phyloP scores from a whole-genome alignment of 2,888 invertebrate species.

The Platycnemis pennipes region DNA sequence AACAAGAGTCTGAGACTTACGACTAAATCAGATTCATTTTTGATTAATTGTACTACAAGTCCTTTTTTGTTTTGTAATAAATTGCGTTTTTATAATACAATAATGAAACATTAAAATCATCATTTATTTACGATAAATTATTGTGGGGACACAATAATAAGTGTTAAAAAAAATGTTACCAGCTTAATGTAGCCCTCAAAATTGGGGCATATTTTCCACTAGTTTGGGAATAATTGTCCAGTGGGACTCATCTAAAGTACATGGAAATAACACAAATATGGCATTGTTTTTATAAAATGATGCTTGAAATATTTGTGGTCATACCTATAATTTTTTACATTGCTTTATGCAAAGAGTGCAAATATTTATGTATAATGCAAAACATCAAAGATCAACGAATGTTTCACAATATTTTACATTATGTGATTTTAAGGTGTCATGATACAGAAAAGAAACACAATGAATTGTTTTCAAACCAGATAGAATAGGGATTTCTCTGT shows the following conservation, averaged over 20 bases:
- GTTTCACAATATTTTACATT: slow-evolving; percentile 17
- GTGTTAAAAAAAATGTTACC: not conserved
- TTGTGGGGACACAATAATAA: slow-evolving; percentile 24
- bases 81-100: slow-evolving; percentile 43
- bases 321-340: slow-evolving; percentile 48
- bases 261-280: not conserved
- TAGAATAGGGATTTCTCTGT: slow-evolving; percentile 42
- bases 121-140: slow-evolving; percentile 6
- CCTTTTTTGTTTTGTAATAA: slow-evolving; percentile 31
- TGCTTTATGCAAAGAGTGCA: slow-evolving; percentile 16
- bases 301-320: slow-evolving; percentile 55
- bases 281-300: slow-evolving; percentile 64
- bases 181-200: not conserved
- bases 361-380: slow-evolving; percentile 5
- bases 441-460: not conserved
- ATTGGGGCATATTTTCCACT: slow-evolving; percentile 39
- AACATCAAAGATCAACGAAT: slow-evolving; percentile 29
- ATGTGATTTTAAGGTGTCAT: slow-evolving; percentile 10
- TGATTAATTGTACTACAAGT: slow-evolving; percentile 8
- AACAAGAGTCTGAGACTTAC: slow-evolving; percentile 94
- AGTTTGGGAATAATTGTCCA: slow-evolving; percentile 20
- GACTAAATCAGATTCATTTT: slow-evolving; percentile 82
- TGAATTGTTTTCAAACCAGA: slow-evolving; percentile 28
- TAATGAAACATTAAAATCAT: slow-evolving; percentile 21
- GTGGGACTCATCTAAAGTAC: slow-evolving; percentile 10